Conservation (phyloP, 1,140 invertebrate species). For the Trissolcus basalis region DNA sequence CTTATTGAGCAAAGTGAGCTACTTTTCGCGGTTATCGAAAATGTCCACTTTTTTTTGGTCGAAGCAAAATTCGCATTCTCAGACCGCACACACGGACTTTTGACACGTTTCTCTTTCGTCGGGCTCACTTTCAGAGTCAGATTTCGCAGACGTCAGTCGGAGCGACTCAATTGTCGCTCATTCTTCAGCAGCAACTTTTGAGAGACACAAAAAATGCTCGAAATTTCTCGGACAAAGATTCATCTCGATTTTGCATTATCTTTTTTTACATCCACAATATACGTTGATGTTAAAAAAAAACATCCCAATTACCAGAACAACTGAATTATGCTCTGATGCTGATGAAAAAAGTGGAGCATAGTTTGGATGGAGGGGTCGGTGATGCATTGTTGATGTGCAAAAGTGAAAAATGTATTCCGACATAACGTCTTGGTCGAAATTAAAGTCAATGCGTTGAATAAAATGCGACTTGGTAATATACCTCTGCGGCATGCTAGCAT, state of each 20-base stretch:
- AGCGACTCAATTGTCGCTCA: slow-evolving; percentile 29
- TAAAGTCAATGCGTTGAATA: slow-evolving; percentile 38
- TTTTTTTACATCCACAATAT: not conserved
- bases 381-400: slow-evolving; percentile 31
- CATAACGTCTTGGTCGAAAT: slow-evolving; percentile 35
- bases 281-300: not conserved
- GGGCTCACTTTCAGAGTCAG: slow-evolving; percentile 33
- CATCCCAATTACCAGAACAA: not conserved
- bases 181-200: slow-evolving; percentile 7
- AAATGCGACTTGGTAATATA: slow-evolving; percentile 40
- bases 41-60: slow-evolving; percentile 58
- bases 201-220: slow-evolving; percentile 12
- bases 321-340: not conserved
- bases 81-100: slow-evolving; percentile 9
- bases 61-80: slow-evolving; percentile 19
- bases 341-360: not conserved
- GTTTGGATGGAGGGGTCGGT: not conserved
- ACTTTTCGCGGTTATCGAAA: slow-evolving; percentile 65
- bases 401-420: slow-evolving; percentile 35
- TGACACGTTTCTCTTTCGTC: slow-evolving; percentile 18
- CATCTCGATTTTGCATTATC: not conserved
- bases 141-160: slow-evolving; percentile 47
- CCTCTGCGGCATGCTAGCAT: slow-evolving; percentile 36
- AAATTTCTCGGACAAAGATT: not conserved
- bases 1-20: slow-evolving; percentile 59